Evolutionary conservation across 2,113 vertebrate genomes (phyloP).

Genomic region (Scolopax mira): DNA sequence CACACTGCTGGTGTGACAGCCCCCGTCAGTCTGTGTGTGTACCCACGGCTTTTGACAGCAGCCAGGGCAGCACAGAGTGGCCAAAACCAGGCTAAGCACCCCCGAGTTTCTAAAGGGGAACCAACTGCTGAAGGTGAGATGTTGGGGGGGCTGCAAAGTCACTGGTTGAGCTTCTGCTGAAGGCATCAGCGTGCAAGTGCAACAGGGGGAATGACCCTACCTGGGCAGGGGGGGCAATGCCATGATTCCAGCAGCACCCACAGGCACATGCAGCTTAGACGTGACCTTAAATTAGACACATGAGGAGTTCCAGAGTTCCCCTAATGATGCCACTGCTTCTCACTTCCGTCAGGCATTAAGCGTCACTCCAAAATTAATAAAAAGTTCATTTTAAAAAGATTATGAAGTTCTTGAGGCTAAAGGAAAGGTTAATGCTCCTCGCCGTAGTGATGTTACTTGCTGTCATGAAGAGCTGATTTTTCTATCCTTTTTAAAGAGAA

Average conservation of each 20-base stretch:
- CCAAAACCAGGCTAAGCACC: background rate
- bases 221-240: background rate
- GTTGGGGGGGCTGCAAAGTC: background rate
- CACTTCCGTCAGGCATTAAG: background rate
- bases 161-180: rapidly evolving
- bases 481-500: background rate
- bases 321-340: background rate
- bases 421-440: constrained; percentile 8
- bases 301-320: background rate
- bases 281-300: background rate
- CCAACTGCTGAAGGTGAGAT: background rate
- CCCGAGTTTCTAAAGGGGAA: background rate
- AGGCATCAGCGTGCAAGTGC: background rate
- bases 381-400: constrained; percentile 1
- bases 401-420: background rate
- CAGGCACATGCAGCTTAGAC: background rate
- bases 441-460: background rate
- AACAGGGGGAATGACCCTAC: background rate
- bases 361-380: constrained; percentile 18
- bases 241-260: rapidly evolving
- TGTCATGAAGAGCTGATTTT: background rate
- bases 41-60: background rate
- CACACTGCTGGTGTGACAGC: background rate
- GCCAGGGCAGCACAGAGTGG: too few species aligned
- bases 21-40: rapidly evolving